These are phyloP conservation scores for Actinia equina DNA, from an alignment of 64 coral and sea anemone genomes.

Conservation along the genomic window DNA sequence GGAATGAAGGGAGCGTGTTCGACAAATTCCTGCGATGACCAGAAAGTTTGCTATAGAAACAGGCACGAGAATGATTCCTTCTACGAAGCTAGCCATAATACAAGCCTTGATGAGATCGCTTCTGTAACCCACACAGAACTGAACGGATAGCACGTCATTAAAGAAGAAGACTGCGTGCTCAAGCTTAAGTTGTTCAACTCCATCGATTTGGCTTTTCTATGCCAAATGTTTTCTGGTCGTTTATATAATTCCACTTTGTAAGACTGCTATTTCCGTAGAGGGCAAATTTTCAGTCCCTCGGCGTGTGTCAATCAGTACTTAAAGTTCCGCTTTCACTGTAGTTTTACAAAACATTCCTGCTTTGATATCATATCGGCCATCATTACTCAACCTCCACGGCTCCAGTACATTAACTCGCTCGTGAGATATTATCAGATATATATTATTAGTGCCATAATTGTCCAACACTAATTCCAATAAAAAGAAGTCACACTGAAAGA, in stretches of 20 bases:
- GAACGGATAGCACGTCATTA: background rate
- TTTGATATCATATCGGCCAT: background rate
- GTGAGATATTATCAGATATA: background rate
- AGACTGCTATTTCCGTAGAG: background rate
- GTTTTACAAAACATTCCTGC: background rate
- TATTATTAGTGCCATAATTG: no score
- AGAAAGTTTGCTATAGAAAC: constrained; percentile 20
- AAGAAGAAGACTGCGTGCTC: background rate
- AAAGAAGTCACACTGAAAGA: background rate
- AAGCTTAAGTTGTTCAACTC: background rate
- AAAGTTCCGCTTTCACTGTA: background rate
- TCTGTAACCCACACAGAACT: background rate
- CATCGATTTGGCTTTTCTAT: background rate
- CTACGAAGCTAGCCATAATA: background rate
- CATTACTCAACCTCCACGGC: background rate
- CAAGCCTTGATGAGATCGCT: background rate
- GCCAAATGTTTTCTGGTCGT: background rate
- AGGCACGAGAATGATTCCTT: background rate
- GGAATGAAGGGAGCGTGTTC: constrained; percentile 22
- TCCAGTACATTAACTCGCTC: background rate
- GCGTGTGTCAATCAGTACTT: background rate
- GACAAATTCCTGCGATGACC: constrained; percentile 20
- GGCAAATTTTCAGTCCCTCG: background rate
- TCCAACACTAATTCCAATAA: no score
- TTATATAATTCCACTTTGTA: background rate